Conservation (phyloP, 2,113 vertebrate species). For the Ptilorrhoa leucosticta region DNA sequence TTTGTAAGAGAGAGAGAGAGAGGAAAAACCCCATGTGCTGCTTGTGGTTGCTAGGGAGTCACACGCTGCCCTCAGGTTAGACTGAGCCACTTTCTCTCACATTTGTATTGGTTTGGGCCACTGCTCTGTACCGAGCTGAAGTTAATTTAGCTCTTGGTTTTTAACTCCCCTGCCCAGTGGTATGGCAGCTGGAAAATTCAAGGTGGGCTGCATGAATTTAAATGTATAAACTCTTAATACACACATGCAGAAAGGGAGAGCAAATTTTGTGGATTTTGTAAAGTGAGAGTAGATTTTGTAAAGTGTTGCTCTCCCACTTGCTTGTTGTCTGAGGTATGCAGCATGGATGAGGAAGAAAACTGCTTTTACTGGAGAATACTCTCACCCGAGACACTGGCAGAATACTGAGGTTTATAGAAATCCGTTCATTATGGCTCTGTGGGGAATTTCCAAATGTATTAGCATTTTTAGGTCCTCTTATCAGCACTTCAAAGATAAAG, state of each 20-base stretch:
- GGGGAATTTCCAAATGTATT: conserved; percentile 53
- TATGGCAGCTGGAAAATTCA: background rate
- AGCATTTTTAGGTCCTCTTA: conserved; percentile 58
- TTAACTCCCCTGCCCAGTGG: background rate
- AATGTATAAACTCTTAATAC: rapidly evolving
- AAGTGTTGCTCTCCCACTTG: background rate
- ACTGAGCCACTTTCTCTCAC: background rate
- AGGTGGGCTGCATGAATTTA: background rate
- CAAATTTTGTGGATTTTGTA: background rate
- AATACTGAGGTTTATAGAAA: conserved; percentile 56
- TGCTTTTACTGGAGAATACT: background rate
- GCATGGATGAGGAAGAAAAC: background rate
- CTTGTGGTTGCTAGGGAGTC: conserved; percentile 16
- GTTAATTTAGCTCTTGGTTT: background rate
- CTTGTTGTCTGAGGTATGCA: background rate
- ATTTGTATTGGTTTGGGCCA: background rate
- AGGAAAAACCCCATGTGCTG: conserved; percentile 34
- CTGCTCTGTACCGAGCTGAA: background rate
- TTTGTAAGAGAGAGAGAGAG: background rate
- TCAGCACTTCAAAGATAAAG: conserved; percentile 57
- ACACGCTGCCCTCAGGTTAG: background rate
- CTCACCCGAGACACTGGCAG: background rate
- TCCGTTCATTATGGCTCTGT: conserved; percentile 47
- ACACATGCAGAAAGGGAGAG: background rate
- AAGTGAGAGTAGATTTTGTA: background rate